phyloP scores from a whole-genome alignment of 1,140 invertebrate species.

The Palaemon carinicauda region DNA sequence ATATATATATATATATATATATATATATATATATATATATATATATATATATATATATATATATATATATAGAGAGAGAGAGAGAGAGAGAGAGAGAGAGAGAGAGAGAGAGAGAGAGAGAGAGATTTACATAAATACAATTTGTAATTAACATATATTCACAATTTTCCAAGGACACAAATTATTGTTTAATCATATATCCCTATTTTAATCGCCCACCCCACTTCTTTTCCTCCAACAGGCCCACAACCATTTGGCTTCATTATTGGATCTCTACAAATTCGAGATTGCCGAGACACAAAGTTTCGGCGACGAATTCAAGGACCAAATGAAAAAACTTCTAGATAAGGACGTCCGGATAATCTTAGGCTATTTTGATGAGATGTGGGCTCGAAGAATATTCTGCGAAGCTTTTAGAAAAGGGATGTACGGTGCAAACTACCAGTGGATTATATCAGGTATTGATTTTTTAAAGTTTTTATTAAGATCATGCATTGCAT shows the following conservation, averaged over 20 bases:
- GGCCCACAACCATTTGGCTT: conserved; percentile 92
- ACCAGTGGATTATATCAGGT: conserved; percentile 89
- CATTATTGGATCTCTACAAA: conserved; percentile 80
- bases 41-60: conserved; percentile 32
- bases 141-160: no score
- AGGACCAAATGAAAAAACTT: conserved; percentile 81
- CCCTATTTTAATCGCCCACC: background rate
- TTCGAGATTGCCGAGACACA: conserved; percentile 90
- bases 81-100: no score
- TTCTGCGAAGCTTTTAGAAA: conserved; percentile 87
- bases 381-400: conserved; percentile 89
- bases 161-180: no score
- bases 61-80: conserved; percentile 14
- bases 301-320: conserved; percentile 89
- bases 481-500: conserved; percentile 70
- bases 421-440: conserved; percentile 85
- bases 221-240: conserved; percentile 61
- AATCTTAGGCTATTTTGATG: conserved; percentile 96
- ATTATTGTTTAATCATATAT: background rate
- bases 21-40: conserved; percentile 33
- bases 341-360: conserved; percentile 94
- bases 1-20: conserved; percentile 24
- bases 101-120: no score
- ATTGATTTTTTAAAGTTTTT: conserved; percentile 71
- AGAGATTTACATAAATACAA: no score